Percentiles rank a stretch among this genome's conserved stretches.
Evolutionary conservation across 2,113 vertebrate genomes (phyloP).

Genomic region (Malaclemys terrapin): DNA sequence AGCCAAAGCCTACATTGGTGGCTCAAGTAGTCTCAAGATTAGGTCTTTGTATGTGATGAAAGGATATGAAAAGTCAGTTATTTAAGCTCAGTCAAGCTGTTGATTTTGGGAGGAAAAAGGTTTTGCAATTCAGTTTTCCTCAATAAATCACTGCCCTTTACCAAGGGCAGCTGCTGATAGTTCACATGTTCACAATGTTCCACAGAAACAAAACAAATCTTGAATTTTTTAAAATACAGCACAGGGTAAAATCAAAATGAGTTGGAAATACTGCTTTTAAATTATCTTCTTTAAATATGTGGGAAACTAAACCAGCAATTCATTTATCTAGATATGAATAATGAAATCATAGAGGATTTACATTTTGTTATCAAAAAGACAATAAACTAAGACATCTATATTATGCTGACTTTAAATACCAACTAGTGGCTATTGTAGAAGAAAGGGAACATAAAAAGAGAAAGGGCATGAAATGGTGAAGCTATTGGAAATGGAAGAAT

Average conservation of each 20-base stretch:
- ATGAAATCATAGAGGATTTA: neutral
- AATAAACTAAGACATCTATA: neutral
- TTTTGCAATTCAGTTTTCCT: slow-evolving; percentile 88
- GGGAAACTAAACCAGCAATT: slow-evolving; percentile 35
- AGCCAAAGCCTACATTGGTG: slow-evolving; percentile 91
- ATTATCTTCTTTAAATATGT: slow-evolving; percentile 51
- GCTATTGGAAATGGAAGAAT: neutral
- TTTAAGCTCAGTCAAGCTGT: slow-evolving; percentile 97
- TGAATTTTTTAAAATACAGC: slow-evolving; percentile 25
- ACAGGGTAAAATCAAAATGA: slow-evolving; percentile 52
- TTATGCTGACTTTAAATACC: neutral
- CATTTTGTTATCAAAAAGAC: neutral
- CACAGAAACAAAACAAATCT: slow-evolving; percentile 60
- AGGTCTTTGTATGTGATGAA: slow-evolving; percentile 94
- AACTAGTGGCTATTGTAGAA: neutral
- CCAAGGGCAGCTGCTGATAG: slow-evolving; percentile 80
- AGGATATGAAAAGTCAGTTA: slow-evolving; percentile 99
- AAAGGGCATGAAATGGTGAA: neutral
- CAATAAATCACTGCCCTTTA: slow-evolving; percentile 86
- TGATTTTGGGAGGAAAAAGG: slow-evolving; percentile 87
- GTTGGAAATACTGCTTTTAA: slow-evolving; percentile 2
- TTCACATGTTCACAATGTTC: slow-evolving; percentile 67
- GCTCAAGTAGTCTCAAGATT: slow-evolving; percentile 96
- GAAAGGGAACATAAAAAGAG: neutral
- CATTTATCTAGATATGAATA: slow-evolving; percentile 20